A percentile compares a stretch with the other conserved stretches of the same genome.
Conservation (phyloP, 2,113 vertebrate species). For the Paralichthys olivaceus region DNA sequence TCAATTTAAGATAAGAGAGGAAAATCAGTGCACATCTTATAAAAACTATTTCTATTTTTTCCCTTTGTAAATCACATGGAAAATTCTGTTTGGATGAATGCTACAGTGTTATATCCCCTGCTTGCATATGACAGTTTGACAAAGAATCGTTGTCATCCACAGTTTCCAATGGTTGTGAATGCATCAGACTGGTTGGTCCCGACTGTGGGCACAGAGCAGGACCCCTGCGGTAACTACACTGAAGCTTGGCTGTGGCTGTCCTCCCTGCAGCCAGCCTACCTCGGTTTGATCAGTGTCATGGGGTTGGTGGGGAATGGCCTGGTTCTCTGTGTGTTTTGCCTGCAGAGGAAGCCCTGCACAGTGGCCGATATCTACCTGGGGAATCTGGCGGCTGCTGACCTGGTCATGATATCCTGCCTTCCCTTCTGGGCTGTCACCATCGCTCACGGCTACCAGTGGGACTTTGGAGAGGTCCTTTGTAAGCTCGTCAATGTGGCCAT, state of each 20-base stretch:
- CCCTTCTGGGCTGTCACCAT: conserved; percentile 78
- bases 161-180: conserved; percentile 51
- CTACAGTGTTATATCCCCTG: not conserved
- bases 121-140: too few relatives aligned
- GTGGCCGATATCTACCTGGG: conserved; percentile 79
- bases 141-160: not conserved
- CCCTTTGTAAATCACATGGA: not conserved
- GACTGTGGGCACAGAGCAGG: conserved; percentile 1
- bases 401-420: conserved; percentile 74
- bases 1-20: too few relatives aligned
- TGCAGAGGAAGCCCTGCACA: conserved; percentile 67
- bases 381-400: conserved; percentile 77
- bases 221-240: conserved; percentile 51
- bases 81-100: too few relatives aligned
- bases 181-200: conserved; percentile 10
- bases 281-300: conserved; percentile 65
- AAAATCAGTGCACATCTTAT: too few relatives aligned
- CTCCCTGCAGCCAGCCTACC: conserved; percentile 66
- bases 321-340: conserved; percentile 73
- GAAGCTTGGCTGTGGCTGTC: conserved; percentile 68
- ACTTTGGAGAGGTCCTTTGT: conserved; percentile 73
- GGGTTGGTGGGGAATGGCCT: conserved; percentile 74
- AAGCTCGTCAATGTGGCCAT: conserved; percentile 74
- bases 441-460: conserved; percentile 65
- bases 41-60: not conserved